Conservation (phyloP, 2,113 vertebrate species). For the Ptychochromis oligacanthus region DNA sequence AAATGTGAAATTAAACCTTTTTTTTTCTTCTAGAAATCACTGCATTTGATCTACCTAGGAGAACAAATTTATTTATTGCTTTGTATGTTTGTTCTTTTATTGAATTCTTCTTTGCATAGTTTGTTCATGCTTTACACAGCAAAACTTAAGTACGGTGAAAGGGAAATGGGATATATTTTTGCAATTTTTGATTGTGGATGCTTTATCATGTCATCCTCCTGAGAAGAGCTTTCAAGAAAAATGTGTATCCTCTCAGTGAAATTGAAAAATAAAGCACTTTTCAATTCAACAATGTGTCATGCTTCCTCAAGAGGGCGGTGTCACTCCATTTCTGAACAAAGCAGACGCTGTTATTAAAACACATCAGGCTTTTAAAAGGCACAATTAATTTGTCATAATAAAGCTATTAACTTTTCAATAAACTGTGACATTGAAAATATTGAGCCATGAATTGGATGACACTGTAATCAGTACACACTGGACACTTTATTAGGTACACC, state of each 20-base stretch:
- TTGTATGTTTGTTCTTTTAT: constrained; percentile 49
- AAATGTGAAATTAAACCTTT: constrained; percentile 66
- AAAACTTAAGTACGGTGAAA: constrained; percentile 62
- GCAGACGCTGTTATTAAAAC: background rate
- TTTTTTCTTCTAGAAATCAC: constrained; percentile 33
- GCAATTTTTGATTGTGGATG: constrained; percentile 61
- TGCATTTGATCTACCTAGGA: constrained; percentile 42
- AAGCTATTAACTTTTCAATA: background rate
- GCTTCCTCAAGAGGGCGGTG: constrained; percentile 45
- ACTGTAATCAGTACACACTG: background rate
- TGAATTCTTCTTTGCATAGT: constrained; percentile 44
- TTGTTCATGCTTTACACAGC: constrained; percentile 49
- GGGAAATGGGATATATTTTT: constrained; percentile 73
- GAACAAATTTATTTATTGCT: constrained; percentile 68
- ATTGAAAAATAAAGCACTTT: constrained; percentile 67
- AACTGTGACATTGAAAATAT: background rate
- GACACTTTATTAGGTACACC: background rate
- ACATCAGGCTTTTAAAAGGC: background rate
- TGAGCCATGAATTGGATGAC: background rate
- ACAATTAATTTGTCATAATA: background rate
- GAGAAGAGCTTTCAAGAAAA: constrained; percentile 62
- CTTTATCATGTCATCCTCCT: constrained; percentile 45
- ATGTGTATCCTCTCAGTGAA: constrained; percentile 62
- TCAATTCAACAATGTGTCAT: constrained; percentile 22
- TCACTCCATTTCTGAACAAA: background rate